Percentiles rank a stretch among this genome's conserved stretches.
Evolutionary conservation across 1,140 invertebrate genomes (phyloP).

Genomic region (Caenorhabditis brenneri): DNA sequence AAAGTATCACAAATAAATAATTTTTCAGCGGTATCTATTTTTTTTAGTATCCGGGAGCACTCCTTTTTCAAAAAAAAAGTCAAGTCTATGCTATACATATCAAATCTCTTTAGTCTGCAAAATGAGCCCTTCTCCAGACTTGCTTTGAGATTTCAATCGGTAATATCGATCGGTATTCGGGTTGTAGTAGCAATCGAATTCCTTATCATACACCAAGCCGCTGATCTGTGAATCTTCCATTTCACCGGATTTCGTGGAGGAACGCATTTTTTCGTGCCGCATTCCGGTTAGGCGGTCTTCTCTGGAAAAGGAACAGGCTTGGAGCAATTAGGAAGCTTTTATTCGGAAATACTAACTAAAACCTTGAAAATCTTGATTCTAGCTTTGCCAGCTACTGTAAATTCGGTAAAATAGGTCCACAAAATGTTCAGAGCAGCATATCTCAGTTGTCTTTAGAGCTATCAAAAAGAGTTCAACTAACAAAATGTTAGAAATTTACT

Average conservation of each 20-base stretch:
- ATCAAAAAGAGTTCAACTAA: no score
- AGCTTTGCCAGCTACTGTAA: no score
- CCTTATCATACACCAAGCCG: constrained; percentile 12
- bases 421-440: no score
- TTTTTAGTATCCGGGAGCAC: neutral
- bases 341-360: no score
- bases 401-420: no score
- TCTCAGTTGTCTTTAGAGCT: no score
- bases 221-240: constrained; percentile 4
- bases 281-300: constrained; percentile 18
- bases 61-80: no score
- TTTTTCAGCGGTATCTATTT: neutral
- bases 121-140: neutral
- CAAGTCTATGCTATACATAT: neutral
- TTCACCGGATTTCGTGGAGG: constrained; percentile 1
- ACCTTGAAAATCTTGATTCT: no score
- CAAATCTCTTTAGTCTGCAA: neutral
- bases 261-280: constrained; percentile 2
- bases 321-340: no score
- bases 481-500: no score
- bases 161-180: constrained; percentile 20
- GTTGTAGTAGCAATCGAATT: constrained; percentile 28
- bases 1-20: no score
- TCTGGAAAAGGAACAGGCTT: neutral
- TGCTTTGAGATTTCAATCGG: neutral